Evolutionary conservation across 2,113 vertebrate species (phyloP).

Genomic region (Riparia riparia): DNA sequence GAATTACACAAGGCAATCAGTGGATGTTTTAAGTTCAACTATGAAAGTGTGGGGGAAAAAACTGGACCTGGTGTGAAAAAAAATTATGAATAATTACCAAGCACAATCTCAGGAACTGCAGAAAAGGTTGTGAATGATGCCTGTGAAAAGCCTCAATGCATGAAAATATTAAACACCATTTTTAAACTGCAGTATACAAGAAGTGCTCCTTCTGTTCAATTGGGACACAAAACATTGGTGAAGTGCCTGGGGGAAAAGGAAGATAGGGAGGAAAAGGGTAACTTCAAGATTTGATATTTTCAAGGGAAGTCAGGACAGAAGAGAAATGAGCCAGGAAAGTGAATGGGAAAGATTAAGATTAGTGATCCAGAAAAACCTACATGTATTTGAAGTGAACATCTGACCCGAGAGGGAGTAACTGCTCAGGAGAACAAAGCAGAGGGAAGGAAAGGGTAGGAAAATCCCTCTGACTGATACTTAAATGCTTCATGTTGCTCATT

Average conservation of each 20-base stretch:
- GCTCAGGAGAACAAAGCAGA: not conserved
- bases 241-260: not conserved
- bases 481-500: not conserved
- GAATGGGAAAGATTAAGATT: not conserved
- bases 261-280: not conserved
- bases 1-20: not conserved
- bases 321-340: not conserved
- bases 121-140: not conserved
- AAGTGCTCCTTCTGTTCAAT: not conserved
- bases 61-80: not conserved
- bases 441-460: not conserved
- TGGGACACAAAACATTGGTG: not conserved
- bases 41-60: not conserved
- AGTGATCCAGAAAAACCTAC: not conserved
- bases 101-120: not conserved
- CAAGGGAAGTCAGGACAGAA: not conserved
- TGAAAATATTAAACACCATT: not conserved
- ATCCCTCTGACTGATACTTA: not conserved
- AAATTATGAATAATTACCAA: not conserved
- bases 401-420: not conserved
- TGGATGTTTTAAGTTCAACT: not conserved
- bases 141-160: not conserved
- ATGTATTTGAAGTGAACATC: not conserved
- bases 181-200: not conserved
- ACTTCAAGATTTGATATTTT: not conserved